Evolutionary conservation across 2,888 invertebrate species (phyloP).

Genomic region (Notodonta ziczac): DNA sequence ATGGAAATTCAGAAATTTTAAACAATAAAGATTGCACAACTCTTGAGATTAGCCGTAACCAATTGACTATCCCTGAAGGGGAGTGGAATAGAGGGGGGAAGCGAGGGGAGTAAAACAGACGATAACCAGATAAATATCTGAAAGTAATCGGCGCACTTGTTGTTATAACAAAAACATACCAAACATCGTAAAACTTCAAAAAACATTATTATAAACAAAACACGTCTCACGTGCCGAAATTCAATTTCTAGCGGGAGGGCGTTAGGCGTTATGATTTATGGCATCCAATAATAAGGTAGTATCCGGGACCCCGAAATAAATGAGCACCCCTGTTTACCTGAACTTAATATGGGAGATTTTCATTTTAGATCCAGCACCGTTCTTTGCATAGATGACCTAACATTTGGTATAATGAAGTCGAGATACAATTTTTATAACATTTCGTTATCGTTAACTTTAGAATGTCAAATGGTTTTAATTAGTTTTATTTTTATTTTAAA

Average conservation of each 20-base stretch:
- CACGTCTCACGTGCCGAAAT: conserved; percentile 31
- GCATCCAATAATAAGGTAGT: conserved; percentile 66
- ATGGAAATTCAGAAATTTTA: too few relatives aligned
- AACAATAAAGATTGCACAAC: too few relatives aligned
- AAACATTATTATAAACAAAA: conserved; percentile 37
- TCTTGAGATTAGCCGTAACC: too few relatives aligned
- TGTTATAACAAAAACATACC: neutral
- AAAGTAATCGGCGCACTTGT: too few relatives aligned
- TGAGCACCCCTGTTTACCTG: conserved; percentile 65
- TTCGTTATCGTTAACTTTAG: neutral
- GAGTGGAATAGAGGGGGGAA: too few relatives aligned
- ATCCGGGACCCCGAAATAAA: conserved; percentile 60
- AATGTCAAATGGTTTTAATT: neutral
- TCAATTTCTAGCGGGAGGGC: conserved; percentile 34
- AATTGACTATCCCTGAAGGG: too few relatives aligned
- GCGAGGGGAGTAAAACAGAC: too few relatives aligned
- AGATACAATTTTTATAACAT: too few relatives aligned
- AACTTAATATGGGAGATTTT: conserved; percentile 68
- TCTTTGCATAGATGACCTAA: conserved; percentile 60
- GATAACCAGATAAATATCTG: too few relatives aligned
- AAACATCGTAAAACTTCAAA: conserved; percentile 33
- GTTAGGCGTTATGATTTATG: conserved; percentile 63
- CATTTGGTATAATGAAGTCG: too few relatives aligned
- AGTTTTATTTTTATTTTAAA: neutral
- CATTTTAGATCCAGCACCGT: conserved; percentile 66